Conservation (phyloP, 2,888 invertebrate species). For the Priapulus caudatus region DNA sequence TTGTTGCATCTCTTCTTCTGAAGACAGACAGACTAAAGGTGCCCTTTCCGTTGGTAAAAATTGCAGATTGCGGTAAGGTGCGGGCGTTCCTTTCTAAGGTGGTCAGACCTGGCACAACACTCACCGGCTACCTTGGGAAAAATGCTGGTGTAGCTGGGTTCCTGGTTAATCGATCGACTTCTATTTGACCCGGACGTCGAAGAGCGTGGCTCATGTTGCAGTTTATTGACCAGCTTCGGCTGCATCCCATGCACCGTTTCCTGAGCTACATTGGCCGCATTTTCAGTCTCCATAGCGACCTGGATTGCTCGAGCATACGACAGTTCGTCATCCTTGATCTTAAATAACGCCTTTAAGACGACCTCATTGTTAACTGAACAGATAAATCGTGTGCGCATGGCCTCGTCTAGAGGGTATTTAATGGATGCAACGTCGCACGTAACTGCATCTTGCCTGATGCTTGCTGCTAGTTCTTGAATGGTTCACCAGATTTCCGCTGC, state of each 20-base stretch:
- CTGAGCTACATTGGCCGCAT: constrained; percentile 19
- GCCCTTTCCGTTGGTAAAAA: too few species aligned
- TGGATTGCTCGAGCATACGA: constrained; percentile 17
- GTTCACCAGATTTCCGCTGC: constrained; percentile 20
- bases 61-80: too few species aligned
- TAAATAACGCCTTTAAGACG: constrained; percentile 18
- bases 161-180: too few species aligned
- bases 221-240: constrained; percentile 14
- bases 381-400: constrained; percentile 19
- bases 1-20: too few species aligned
- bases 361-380: constrained; percentile 18
- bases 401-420: constrained; percentile 18
- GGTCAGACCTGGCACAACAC: too few species aligned
- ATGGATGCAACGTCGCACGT: constrained; percentile 18
- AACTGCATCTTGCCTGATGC: constrained; percentile 19
- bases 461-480: constrained; percentile 17
- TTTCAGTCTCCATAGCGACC: constrained; percentile 19
- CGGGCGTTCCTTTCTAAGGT: too few species aligned
- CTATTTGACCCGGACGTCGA: too few species aligned
- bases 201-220: too few species aligned
- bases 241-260: constrained; percentile 18
- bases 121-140: too few species aligned
- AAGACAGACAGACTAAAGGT: too few species aligned
- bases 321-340: constrained; percentile 18
- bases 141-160: too few species aligned